Evolutionary conservation across 1,140 invertebrate genomes (phyloP).

Genomic region (Drosophila repletoides): DNA sequence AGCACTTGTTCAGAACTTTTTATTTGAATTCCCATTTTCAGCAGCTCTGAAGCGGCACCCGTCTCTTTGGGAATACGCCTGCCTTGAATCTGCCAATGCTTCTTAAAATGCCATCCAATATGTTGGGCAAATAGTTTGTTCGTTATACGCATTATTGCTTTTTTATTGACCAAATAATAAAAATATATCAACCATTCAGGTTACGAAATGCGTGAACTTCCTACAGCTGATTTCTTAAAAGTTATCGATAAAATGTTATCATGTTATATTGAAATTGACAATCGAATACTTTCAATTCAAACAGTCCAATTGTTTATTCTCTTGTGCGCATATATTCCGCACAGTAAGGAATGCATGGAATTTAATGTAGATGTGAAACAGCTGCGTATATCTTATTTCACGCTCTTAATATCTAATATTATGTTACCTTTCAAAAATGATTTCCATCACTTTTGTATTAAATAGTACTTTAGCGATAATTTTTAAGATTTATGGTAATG

Average conservation of each 20-base stretch:
- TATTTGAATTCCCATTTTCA: conserved; percentile 47
- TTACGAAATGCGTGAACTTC: conserved; percentile 38
- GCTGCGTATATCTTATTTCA: too few species aligned
- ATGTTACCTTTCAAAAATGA: too few species aligned
- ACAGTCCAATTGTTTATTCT: background rate
- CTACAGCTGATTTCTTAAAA: conserved; percentile 6
- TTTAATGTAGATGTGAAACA: background rate
- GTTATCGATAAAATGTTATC: background rate
- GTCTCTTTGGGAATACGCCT: conserved; percentile 84
- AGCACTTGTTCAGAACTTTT: conserved; percentile 49
- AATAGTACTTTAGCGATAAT: too few species aligned
- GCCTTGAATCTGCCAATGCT: conserved; percentile 86
- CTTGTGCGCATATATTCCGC: too few species aligned
- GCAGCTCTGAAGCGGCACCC: conserved; percentile 83
- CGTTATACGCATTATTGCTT: conserved; percentile 86
- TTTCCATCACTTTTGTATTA: too few species aligned
- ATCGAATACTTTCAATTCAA: background rate
- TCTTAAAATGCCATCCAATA: conserved; percentile 87
- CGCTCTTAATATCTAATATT: too few species aligned
- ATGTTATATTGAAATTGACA: background rate
- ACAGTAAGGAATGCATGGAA: too few species aligned
- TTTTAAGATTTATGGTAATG: too few species aligned
- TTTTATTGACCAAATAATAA: conserved; percentile 8
- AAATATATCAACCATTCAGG: conserved; percentile 8
- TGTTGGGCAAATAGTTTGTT: conserved; percentile 86